Evolutionary conservation across 2,888 invertebrate species (phyloP).

Genomic region (Oscheius sp.): DNA sequence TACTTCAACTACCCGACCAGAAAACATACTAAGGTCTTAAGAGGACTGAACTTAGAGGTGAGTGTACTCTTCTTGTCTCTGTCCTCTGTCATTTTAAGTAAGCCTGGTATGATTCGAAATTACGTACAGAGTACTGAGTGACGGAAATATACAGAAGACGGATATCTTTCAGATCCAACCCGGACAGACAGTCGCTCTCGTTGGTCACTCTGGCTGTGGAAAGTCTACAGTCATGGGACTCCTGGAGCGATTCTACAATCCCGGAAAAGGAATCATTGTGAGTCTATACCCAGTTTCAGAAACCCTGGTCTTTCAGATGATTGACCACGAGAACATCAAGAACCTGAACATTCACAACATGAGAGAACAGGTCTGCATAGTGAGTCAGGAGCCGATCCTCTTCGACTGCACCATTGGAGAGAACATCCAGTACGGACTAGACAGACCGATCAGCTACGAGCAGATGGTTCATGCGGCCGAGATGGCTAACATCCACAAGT

Average conservation of each 20-base stretch:
- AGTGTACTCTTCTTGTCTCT: background rate
- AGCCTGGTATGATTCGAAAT: no score
- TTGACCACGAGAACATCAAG: constrained; percentile 78
- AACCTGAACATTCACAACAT: constrained; percentile 81
- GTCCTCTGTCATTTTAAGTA: no score
- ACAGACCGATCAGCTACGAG: constrained; percentile 64
- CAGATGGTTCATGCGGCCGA: constrained; percentile 74
- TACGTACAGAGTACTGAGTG: no score
- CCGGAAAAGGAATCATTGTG: constrained; percentile 80
- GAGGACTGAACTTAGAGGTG: constrained; percentile 71
- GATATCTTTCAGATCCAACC: constrained; percentile 48
- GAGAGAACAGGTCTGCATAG: constrained; percentile 78
- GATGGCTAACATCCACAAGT: constrained; percentile 76
- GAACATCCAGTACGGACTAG: constrained; percentile 88
- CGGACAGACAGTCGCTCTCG: constrained; percentile 70
- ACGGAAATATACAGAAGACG: background rate
- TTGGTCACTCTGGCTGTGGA: constrained; percentile 70
- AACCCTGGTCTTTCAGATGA: constrained; percentile 74
- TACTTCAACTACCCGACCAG: constrained; percentile 75
- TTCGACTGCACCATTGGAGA: constrained; percentile 75
- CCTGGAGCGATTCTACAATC: constrained; percentile 87
- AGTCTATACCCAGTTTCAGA: constrained; percentile 51
- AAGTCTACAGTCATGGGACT: constrained; percentile 75
- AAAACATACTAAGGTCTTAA: constrained; percentile 72
- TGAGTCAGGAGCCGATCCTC: constrained; percentile 59